These are phyloP conservation scores for Heteractis magnifica DNA, from an alignment of 92 coral and sea anemone genomes.

Conservation along the genomic window DNA sequence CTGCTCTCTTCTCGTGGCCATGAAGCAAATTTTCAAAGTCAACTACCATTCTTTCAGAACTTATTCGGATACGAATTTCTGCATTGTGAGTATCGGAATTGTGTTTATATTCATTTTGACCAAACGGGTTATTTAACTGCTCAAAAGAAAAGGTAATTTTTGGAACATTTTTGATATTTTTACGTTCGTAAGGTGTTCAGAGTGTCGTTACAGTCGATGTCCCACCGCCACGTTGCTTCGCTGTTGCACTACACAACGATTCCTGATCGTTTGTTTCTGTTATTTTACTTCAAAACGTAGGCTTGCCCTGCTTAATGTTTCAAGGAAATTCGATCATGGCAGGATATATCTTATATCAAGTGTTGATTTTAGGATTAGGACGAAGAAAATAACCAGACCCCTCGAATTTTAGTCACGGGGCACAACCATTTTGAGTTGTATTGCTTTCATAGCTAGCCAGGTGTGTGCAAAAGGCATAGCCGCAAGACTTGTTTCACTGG, in stretches of 20 bases:
- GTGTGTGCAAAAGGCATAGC: constrained; percentile 16
- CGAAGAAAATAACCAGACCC: constrained; percentile 19
- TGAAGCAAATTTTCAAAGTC: not conserved
- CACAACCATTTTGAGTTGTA: constrained; percentile 27
- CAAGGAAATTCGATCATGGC: constrained; percentile 12
- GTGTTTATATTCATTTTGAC: not conserved
- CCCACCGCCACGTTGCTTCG: constrained; percentile 27
- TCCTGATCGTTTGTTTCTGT: not conserved
- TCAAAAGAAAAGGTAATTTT: not conserved
- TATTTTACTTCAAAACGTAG: constrained; percentile 1
- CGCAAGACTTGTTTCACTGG: not conserved
- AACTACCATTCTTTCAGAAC: not conserved
- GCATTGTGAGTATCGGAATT: not conserved
- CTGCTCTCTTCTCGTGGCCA: not conserved
- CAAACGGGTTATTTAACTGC: not conserved
- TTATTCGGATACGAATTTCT: not conserved
- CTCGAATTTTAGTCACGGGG: not conserved
- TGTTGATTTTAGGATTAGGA: constrained; percentile 55
- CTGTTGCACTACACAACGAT: constrained; percentile 4
- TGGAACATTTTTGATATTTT: not conserved
- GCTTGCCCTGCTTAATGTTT: constrained; percentile 21
- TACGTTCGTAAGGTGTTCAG: not conserved
- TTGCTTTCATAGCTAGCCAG: constrained; percentile 27
- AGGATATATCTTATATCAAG: constrained; percentile 20
- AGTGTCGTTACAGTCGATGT: constrained; percentile 30